These are phyloP conservation scores for Proteles cristata DNA, from an alignment of 2,113 vertebrate species.

Conservation along the genomic window DNA sequence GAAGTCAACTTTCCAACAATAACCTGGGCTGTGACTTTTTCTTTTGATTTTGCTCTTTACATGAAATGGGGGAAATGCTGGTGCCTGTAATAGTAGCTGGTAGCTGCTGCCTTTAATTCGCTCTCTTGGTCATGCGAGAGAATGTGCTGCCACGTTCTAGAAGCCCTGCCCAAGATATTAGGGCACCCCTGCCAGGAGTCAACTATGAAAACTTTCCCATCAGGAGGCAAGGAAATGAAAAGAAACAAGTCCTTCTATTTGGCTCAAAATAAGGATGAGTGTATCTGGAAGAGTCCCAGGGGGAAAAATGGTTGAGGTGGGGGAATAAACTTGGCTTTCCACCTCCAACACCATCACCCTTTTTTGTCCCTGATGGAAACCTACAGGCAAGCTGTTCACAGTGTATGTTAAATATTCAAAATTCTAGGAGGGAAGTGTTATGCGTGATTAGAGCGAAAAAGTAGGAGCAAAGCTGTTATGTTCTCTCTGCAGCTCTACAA, in stretches of 20 bases:
- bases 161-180: neutral
- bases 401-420: constrained; percentile 33
- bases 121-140: neutral
- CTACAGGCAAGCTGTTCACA: constrained; percentile 50
- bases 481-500: neutral
- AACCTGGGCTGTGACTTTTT: neutral
- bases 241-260: constrained; percentile 51
- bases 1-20: constrained; percentile 9
- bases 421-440: neutral
- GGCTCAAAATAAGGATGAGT: constrained; percentile 47
- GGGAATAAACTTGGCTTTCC: constrained; percentile 52
- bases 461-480: neutral
- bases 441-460: neutral
- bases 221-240: constrained; percentile 26
- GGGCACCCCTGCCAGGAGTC: neutral
- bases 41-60: neutral
- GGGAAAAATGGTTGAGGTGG: neutral
- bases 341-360: neutral
- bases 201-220: neutral
- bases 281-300: neutral
- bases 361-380: constrained; percentile 33
- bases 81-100: neutral
- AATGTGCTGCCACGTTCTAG: neutral
- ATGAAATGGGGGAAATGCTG: neutral
- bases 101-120: neutral